Evolutionary conservation across 2,888 invertebrate genomes (phyloP), one percentile per base, ranked within the genome.

Genomic region (Ephialtes manifestator): DNA sequence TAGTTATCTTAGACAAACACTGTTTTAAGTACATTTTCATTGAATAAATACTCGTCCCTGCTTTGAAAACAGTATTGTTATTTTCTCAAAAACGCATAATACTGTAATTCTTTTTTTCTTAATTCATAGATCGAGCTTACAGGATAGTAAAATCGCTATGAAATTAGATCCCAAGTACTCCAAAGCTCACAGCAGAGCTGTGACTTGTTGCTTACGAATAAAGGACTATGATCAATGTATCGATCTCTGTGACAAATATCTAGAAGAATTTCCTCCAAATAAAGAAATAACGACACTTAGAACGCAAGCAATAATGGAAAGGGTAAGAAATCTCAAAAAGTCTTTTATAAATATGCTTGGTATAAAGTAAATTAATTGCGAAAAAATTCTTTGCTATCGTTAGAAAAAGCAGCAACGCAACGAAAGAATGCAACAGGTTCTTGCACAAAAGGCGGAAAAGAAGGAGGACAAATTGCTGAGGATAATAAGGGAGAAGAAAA

Each of bases 131-230:
- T 97, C 98, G 2, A 95, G 97, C 11, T 94, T 98, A 18, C 95
- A 95, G 84, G 99, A 99, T 93, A 97, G 98, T 86, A 96, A 97
- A 91, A 95, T 95, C 90, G 98, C 99, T 0, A 91, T 98, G 28
- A 96, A 96, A 90, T 95, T 97, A 63, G 97, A 97, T 88, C 95
- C 97, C 0, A 95, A 96, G 84, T 98, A 99, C 93, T 92, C 95
- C 0, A 99, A 99, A 95, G 97, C 97, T 0, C 94, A 96, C 79
- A 93, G 96, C 46, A 95, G 97, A 92, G 97, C 97, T 1, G 97
- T 97, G 0, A 96, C 97, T 86, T 97, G 97, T 89, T 96, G 97
- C 74, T 95, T 95, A 77, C 94, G 96, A 89, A 93, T 97, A 79
- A 95, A 95, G 39, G 96, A 96, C 88, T 97, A 96, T 91, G 96